Conservation (phyloP, 2,797 vertebrate species). For the Pseudocheirus occidentalis region DNA sequence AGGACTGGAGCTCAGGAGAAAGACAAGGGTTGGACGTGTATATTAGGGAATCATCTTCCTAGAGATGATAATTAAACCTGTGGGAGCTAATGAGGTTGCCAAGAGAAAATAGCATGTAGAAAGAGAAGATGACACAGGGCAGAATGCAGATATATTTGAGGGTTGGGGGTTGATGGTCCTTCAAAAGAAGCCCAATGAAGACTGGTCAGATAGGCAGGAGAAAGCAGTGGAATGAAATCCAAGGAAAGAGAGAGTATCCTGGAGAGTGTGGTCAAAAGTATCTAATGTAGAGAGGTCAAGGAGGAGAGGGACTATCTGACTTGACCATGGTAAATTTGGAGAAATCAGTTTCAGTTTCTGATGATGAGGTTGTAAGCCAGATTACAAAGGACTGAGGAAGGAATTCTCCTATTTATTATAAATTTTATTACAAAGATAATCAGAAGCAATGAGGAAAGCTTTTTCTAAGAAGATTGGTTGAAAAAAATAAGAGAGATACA, state of each 20-base stretch:
- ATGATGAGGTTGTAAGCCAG: not conserved
- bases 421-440: not conserved
- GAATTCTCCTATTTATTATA: not conserved
- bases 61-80: not conserved
- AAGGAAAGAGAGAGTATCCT: not conserved
- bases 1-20: not conserved
- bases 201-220: not conserved
- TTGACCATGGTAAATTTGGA: not conserved
- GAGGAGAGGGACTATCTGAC: not conserved
- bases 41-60: not conserved
- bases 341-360: not conserved
- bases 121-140: not conserved
- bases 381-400: not conserved
- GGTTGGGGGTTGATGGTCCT: not conserved
- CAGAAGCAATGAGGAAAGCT: not conserved
- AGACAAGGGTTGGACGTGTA: not conserved
- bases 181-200: not conserved
- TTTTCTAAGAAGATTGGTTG: not conserved
- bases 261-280: not conserved
- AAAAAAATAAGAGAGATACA: not conserved
- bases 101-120: not conserved
- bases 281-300: not conserved
- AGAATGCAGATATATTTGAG: not conserved
- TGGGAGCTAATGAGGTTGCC: not conserved
- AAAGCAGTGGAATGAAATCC: not conserved